These are phyloP conservation scores for Amazona guildingii DNA, from an alignment of 2,113 vertebrate genomes.

Conservation along the genomic window DNA sequence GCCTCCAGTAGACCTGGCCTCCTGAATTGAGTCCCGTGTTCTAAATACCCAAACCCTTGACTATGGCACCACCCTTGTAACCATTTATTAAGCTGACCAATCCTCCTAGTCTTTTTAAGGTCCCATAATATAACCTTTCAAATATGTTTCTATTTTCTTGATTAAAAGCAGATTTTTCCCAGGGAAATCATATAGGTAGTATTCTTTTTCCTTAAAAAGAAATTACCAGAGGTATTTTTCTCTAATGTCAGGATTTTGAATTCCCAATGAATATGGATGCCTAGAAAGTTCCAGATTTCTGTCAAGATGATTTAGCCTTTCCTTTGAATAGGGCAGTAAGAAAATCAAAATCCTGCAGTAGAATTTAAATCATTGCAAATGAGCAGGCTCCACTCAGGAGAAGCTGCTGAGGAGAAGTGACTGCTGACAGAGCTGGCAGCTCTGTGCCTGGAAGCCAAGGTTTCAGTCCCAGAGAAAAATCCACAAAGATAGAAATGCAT, in stretches of 20 bases:
- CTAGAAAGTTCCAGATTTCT: slow-evolving; percentile 60
- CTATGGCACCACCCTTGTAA: too few relatives aligned
- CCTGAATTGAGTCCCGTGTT: too few relatives aligned
- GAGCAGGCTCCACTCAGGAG: not conserved
- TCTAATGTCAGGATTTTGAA: slow-evolving; percentile 28
- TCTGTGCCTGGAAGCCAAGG: slow-evolving; percentile 1
- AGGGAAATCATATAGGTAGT: not conserved
- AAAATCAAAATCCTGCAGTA: slow-evolving; percentile 43
- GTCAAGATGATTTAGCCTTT: slow-evolving; percentile 52
- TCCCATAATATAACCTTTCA: not conserved
- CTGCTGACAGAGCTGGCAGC: slow-evolving; percentile 52
- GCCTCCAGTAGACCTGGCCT: too few relatives aligned
- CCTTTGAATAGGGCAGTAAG: slow-evolving; percentile 10
- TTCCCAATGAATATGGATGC: slow-evolving; percentile 40
- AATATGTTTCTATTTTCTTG: not conserved
- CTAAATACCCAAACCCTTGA: too few relatives aligned
- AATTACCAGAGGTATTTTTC: slow-evolving; percentile 15
- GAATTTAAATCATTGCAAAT: slow-evolving; percentile 59
- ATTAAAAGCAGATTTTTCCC: not conserved
- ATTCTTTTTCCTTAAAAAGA: slow-evolving; percentile 28
- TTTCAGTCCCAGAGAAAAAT: slow-evolving; percentile 33
- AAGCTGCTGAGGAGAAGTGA: slow-evolving; percentile 29
- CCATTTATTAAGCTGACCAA: too few relatives aligned
- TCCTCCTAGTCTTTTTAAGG: too few relatives aligned
- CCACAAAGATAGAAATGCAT: not conserved